phyloP scores from a whole-genome alignment of 2,888 invertebrate species.

The Plemyria rubiginata region DNA sequence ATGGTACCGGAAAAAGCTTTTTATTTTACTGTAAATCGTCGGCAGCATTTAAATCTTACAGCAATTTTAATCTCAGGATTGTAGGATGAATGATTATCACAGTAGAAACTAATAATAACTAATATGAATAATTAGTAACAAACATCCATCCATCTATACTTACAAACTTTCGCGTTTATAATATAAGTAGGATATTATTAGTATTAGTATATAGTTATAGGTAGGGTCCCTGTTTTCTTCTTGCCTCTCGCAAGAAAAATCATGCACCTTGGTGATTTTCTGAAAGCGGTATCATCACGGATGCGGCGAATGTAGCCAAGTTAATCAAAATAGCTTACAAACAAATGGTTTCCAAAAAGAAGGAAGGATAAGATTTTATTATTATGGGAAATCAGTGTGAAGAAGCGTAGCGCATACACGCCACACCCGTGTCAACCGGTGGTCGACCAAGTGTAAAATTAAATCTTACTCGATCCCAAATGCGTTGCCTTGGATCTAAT shows the following conservation, averaged over 20 bases:
- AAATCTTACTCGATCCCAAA: slow-evolving; percentile 60
- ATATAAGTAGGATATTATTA: too few relatives aligned
- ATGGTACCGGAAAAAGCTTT: not conserved
- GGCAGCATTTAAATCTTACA: not conserved
- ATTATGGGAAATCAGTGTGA: slow-evolving; percentile 40
- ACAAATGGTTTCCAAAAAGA: not conserved
- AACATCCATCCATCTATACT: too few relatives aligned
- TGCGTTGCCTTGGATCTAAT: slow-evolving; percentile 34
- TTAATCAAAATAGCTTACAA: not conserved
- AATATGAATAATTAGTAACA: too few relatives aligned
- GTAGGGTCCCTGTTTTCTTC: too few relatives aligned
- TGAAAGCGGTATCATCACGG: too few relatives aligned
- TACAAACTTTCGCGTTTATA: too few relatives aligned
- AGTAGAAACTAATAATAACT: too few relatives aligned
- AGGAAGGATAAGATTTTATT: slow-evolving; percentile 26
- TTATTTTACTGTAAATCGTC: not conserved
- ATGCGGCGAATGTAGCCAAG: not conserved
- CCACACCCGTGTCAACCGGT: slow-evolving; percentile 57
- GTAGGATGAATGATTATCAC: too few relatives aligned
- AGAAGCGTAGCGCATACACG: slow-evolving; percentile 33
- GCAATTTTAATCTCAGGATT: too few relatives aligned
- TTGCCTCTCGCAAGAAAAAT: too few relatives aligned
- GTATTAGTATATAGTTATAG: too few relatives aligned
- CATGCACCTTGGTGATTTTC: not conserved
- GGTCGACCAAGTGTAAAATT: slow-evolving; percentile 66